These are phyloP conservation scores for Cercopithecus diana DNA, from an alignment of 2,797 vertebrate species.

Conservation along the genomic window DNA sequence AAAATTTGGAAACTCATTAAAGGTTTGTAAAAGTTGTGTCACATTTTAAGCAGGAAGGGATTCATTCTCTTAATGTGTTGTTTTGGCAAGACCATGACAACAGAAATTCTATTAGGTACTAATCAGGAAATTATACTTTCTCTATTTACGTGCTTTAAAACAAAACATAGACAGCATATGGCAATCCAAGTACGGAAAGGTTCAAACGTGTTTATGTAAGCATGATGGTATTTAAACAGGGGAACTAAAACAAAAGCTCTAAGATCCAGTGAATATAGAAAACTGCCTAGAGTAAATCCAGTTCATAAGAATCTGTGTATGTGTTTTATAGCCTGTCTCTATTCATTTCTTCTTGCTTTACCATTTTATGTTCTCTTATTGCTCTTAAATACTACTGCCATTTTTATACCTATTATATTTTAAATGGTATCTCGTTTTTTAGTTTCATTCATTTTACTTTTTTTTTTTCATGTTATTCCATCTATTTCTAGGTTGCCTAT, in stretches of 20 bases:
- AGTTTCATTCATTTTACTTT: neutral
- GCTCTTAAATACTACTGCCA: neutral
- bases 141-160: neutral
- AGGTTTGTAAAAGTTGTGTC: neutral
- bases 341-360: neutral
- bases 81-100: neutral
- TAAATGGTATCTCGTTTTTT: neutral
- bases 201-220: neutral
- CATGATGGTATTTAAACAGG: neutral
- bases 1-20: neutral
- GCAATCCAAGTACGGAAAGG: neutral
- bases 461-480: neutral
- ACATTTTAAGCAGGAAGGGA: too few relatives aligned
- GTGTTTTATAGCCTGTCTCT: neutral
- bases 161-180: neutral
- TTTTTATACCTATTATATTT: neutral
- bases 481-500: slow-evolving; percentile 18
- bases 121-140: neutral
- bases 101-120: neutral
- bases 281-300: neutral
- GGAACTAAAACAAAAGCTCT: neutral
- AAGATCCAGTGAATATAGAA: neutral
- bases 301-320: neutral
- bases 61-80: neutral
- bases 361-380: neutral